Conservation (phyloP, 2,113 vertebrate species). For the Potamarius usumacintae region DNA sequence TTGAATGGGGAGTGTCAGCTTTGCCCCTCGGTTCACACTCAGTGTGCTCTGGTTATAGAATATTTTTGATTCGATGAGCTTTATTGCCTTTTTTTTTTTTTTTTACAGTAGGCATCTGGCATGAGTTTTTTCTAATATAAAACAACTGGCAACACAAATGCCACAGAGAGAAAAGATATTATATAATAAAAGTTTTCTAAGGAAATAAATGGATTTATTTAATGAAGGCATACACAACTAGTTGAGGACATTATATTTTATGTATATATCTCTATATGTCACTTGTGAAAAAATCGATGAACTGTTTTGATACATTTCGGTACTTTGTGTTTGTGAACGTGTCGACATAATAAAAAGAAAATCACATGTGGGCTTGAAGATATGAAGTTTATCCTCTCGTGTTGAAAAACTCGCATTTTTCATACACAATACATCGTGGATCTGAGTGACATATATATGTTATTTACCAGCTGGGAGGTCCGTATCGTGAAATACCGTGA, state of each 20-base stretch:
- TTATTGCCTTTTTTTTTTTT: constrained; percentile 49
- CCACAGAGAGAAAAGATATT: constrained; percentile 21
- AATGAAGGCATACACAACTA: not conserved
- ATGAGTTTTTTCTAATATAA: constrained; percentile 43
- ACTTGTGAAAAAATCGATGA: too few relatives aligned
- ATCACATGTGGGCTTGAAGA: too few relatives aligned
- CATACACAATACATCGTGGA: too few relatives aligned
- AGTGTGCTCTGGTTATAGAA: constrained; percentile 37
- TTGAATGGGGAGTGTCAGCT: constrained; percentile 49
- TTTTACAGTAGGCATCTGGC: constrained; percentile 46
- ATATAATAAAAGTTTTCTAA: constrained; percentile 2
- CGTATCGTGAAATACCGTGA: too few relatives aligned
- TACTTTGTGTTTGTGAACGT: too few relatives aligned
- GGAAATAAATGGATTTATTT: constrained; percentile 16
- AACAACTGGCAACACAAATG: constrained; percentile 33
- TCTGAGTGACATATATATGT: too few relatives aligned
- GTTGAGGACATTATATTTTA: not conserved
- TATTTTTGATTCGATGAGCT: constrained; percentile 51
- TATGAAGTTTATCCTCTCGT: too few relatives aligned
- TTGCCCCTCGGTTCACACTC: constrained; percentile 44
- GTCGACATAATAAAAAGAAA: too few relatives aligned
- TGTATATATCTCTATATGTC: too few relatives aligned
- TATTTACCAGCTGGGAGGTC: too few relatives aligned
- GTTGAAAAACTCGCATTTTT: too few relatives aligned
- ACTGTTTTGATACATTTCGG: too few relatives aligned